Conservation (phyloP, 2,888 invertebrate species). For the Drosophila bunnanda region DNA sequence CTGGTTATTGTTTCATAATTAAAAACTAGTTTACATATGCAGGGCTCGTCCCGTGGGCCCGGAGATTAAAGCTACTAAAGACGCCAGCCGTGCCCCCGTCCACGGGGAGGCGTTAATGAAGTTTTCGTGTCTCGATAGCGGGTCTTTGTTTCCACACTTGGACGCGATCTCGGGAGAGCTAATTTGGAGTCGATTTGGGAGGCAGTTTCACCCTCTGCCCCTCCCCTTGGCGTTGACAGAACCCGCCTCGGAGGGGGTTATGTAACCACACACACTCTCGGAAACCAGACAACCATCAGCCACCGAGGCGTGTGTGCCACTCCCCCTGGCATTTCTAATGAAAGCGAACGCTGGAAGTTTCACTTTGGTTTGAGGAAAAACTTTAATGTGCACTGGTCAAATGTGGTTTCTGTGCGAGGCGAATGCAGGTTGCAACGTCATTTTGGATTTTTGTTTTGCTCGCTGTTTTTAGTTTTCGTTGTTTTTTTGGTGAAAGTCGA, state of each 20-base stretch:
- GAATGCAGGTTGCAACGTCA: slow-evolving; percentile 71
- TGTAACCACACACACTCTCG: slow-evolving; percentile 23
- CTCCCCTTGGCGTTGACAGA: slow-evolving; percentile 35
- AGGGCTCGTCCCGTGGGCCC: slow-evolving; percentile 28
- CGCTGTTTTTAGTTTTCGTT: slow-evolving; percentile 8
- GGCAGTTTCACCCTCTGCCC: background rate
- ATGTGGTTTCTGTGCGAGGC: slow-evolving; percentile 57
- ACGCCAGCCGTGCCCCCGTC: slow-evolving; percentile 60
- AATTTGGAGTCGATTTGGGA: slow-evolving; percentile 26
- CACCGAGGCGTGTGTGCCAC: slow-evolving; percentile 10
- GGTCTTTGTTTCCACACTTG: slow-evolving; percentile 25
- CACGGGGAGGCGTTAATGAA: slow-evolving; percentile 58
- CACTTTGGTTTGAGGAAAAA: slow-evolving; percentile 67
- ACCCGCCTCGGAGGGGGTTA: slow-evolving; percentile 39
- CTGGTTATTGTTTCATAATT: slow-evolving; percentile 74
- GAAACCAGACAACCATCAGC: slow-evolving; percentile 26
- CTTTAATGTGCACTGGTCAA: slow-evolving; percentile 73
- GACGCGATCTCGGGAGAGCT: background rate
- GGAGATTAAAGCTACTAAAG: slow-evolving; percentile 26
- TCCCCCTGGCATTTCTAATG: slow-evolving; percentile 68
- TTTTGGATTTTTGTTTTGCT: slow-evolving; percentile 46
- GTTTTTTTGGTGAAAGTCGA: slow-evolving; percentile 71
- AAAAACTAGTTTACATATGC: slow-evolving; percentile 66
- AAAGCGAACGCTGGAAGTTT: slow-evolving; percentile 75
- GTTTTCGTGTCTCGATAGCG: slow-evolving; percentile 61